Conservation (phyloP, 1,140 invertebrate species). For the Tetragnatha versicolor region DNA sequence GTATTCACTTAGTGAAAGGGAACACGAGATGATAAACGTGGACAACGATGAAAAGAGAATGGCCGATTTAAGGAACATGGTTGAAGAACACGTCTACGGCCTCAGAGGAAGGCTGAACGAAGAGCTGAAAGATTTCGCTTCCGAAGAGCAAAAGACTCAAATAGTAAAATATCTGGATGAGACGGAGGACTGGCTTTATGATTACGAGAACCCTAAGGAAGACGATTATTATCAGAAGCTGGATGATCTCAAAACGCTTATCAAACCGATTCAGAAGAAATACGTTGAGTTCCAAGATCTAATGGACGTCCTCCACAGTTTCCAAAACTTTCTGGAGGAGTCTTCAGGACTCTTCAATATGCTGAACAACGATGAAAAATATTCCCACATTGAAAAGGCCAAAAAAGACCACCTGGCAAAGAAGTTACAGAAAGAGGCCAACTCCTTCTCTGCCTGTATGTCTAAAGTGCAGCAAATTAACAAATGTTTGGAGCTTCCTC, state of each 20-base stretch:
- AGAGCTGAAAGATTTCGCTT: neutral
- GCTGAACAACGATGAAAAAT: too few species aligned
- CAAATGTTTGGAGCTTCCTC: too few species aligned
- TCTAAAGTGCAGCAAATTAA: too few species aligned
- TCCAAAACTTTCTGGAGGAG: conserved; percentile 8
- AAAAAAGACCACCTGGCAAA: too few species aligned
- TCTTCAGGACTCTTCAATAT: too few species aligned
- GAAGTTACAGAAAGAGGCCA: too few species aligned
- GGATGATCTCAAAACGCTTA: neutral
- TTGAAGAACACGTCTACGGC: conserved; percentile 99
- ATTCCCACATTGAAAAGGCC: too few species aligned
- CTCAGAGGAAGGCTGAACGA: conserved; percentile 65
- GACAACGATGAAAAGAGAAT: conserved; percentile 93
- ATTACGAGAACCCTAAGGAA: neutral
- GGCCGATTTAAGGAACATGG: conserved; percentile 91
- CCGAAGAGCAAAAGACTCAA: neutral
- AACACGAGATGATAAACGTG: conserved; percentile 79
- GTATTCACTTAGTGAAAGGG: neutral
- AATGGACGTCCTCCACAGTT: neutral
- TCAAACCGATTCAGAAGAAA: neutral
- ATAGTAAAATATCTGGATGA: neutral
- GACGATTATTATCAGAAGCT: neutral
- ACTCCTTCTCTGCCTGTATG: too few species aligned
- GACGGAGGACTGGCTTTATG: conserved; percentile 19
- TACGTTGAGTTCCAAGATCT: neutral